Evolutionary conservation across 92 coral and sea anemone genomes (phyloP).

Genomic region (Plumapathes pennacea): DNA sequence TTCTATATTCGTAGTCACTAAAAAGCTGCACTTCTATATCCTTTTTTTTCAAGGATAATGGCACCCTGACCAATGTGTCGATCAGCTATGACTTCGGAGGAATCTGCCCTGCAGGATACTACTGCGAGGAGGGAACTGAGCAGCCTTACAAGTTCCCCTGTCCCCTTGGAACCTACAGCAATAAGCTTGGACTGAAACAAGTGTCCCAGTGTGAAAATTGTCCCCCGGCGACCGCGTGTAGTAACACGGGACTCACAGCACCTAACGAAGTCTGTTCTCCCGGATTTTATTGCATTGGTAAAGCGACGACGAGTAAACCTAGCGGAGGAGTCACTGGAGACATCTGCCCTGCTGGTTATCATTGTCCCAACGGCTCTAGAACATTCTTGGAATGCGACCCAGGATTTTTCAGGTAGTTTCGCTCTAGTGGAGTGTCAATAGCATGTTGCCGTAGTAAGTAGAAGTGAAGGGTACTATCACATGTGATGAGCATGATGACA

Average conservation of each 20-base stretch:
- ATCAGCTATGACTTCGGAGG: slow-evolving; percentile 75
- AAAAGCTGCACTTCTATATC: no score
- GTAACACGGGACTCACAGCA: slow-evolving; percentile 74
- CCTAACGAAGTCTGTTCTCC: slow-evolving; percentile 84
- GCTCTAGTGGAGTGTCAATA: neutral
- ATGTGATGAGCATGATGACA: no score
- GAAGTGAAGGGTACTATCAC: no score
- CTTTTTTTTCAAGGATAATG: slow-evolving; percentile 60
- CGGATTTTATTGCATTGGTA: slow-evolving; percentile 70
- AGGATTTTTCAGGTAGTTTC: slow-evolving; percentile 76
- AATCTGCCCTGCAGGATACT: slow-evolving; percentile 87
- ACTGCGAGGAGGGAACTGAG: slow-evolving; percentile 70
- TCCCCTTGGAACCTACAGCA: slow-evolving; percentile 85
- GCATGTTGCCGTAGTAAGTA: no score
- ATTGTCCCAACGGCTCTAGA: slow-evolving; percentile 79
- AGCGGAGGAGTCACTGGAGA: slow-evolving; percentile 81
- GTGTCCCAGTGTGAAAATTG: slow-evolving; percentile 59
- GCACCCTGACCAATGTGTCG: slow-evolving; percentile 46
- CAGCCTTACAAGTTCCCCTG: slow-evolving; percentile 72
- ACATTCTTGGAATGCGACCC: slow-evolving; percentile 51
- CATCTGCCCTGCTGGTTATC: slow-evolving; percentile 76
- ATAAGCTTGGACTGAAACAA: slow-evolving; percentile 58
- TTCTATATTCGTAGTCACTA: no score
- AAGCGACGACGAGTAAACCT: slow-evolving; percentile 79
- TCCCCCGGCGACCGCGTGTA: slow-evolving; percentile 87